phyloP scores from a whole-genome alignment of 2,113 vertebrate species.

The Jaculus jaculus region DNA sequence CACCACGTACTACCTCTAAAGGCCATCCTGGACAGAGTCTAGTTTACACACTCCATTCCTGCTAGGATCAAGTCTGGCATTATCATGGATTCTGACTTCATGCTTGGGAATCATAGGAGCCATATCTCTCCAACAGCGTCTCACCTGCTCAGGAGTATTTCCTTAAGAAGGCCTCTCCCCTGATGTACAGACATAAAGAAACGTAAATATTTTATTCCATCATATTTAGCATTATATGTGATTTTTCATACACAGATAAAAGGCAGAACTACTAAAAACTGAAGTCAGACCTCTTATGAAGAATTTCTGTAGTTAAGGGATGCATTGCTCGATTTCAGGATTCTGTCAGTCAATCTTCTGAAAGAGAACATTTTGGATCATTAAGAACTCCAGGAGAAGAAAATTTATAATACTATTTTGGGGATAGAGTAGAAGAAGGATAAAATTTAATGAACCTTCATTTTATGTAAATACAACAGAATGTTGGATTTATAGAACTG shows the following conservation, averaged over 20 bases:
- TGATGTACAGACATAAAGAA: not conserved
- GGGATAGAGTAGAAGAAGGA: constrained; percentile 58
- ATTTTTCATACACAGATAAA: constrained; percentile 25
- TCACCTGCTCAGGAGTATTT: constrained; percentile 75
- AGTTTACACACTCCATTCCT: not conserved
- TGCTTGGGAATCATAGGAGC: constrained; percentile 65
- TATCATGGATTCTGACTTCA: constrained; percentile 70
- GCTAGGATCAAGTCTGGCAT: constrained; percentile 63
- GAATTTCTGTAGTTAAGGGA: not conserved
- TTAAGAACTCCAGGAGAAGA: constrained; percentile 72
- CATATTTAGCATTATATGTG: not conserved
- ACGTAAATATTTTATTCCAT: not conserved
- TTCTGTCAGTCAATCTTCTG: constrained; percentile 9
- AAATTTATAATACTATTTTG: constrained; percentile 73
- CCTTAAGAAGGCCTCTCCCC: constrained; percentile 12
- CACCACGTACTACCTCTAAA: constrained; percentile 66
- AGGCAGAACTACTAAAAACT: constrained; percentile 33
- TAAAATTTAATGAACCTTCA: constrained; percentile 77
- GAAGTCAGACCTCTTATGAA: not conserved
- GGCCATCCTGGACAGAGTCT: constrained; percentile 23
- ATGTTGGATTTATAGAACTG: constrained; percentile 73
- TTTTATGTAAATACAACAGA: constrained; percentile 77
- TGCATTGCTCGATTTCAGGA: constrained; percentile 27
- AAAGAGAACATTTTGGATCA: constrained; percentile 66
- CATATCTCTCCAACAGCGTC: constrained; percentile 67